Evolutionary conservation across 2,888 invertebrate genomes (phyloP), one percentile per base, ranked within the genome.

Genomic region (Plemyria rubiginata): DNA sequence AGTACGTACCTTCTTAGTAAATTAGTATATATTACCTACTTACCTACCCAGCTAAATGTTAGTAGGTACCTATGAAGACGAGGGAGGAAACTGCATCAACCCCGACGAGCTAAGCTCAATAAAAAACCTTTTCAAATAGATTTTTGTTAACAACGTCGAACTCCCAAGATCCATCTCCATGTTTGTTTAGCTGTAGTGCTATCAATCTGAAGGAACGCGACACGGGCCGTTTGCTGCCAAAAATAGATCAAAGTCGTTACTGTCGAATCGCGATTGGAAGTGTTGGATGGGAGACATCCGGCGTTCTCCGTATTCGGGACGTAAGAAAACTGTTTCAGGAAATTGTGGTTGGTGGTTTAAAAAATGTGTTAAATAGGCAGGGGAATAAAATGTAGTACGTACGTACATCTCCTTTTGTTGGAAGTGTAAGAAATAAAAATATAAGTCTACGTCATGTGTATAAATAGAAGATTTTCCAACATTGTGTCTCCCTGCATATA

Each of bases 231-330:
- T 87, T 84, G 84, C 76, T 70, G 77, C 81, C 76, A 69, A 73
- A 80, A 90, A 90, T 90, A 90, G 91, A 91, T 90, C 90, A 90
- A 90, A 87, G 87, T 79, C 72, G 71, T 77, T 76, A 71, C 74
- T 71, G 77, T 75, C 75, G 75, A 82, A 84, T 84, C 75, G 77
- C 75, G 73, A 85, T 80, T 77, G 75, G 74, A 74, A 78, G 75
- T 76, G 77, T 76, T 76, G 79, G 80, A 83, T 71, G 78, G 69
- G 84, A 85, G 81, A 85, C 87, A 85, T 85, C 84, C 86, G 83
- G 82, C 70, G 71, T 81, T 81, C 78, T 73, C 62, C 61, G 80
- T 78, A 84, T 70, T 77, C 65, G 50, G 65, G 46, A 13, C 41
- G 32, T 46, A 54, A 38, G 22, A 50, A 38, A 38, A 50, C 11